Evolutionary conservation across 2,888 invertebrate species (phyloP), one percentile per base, ranked within the genome.

Genomic region (Ditula angustiorana): DNA sequence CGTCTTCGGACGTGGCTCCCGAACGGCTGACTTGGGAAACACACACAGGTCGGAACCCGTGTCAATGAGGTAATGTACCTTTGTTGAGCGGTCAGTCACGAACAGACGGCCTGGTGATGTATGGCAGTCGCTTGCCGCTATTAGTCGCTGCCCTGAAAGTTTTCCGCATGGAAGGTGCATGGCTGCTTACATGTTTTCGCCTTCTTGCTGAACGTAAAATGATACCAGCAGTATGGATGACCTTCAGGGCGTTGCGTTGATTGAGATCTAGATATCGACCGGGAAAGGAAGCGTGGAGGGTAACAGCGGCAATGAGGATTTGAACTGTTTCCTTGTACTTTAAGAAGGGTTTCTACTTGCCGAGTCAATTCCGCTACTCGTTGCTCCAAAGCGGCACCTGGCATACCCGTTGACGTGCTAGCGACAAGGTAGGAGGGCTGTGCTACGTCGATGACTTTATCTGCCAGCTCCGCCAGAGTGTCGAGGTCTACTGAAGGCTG

Each of bases 51-150:
- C 75, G 5, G 65, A 61, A 1, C 69, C 73, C 16, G 74, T 74
- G 47, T 71, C 73, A 13, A 70, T 49, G 2, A 76, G 58, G 55
- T 71, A 75, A 49, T 63, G 63, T 50, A 66, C 59, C 61, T 75
- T 74, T 1, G 74, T 55, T 4, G 11, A 26, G 0, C 57, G 66
- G 57, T 78, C 76, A 3, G 67, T 69, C n/a, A 77, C 62, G 57
- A 75, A 75, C 13, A 76, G 63, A 30, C 74, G 73, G 74, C 74
- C 69, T 62, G 75, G 28, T 30, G 55, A 0, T 3, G 35, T 16
- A 8, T 67, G 64, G 69, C 70, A 74, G 71, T 70, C 73, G 61
- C 64, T 60, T 52, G 73, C 71, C 71, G 71, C 72, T 65, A 70
- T 52, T 69, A 65, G 44, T 68, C 70, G 55, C 72, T 56, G 73